phyloP scores from a whole-genome alignment of 1,140 invertebrate genomes.

The Lepidurus apus region DNA sequence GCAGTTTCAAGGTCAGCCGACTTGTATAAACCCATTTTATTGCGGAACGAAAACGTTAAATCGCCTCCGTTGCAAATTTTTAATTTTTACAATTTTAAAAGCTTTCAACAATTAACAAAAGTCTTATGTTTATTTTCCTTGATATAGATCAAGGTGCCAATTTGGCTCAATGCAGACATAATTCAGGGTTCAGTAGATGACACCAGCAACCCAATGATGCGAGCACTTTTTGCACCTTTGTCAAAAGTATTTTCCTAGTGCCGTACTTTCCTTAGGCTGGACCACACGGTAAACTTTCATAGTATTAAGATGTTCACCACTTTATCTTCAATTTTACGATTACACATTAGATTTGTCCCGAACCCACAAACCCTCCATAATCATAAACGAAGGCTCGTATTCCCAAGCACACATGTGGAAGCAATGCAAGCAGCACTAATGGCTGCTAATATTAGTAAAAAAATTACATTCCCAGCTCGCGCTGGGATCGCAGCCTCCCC shows the following conservation, averaged over 20 bases:
- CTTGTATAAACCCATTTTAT: too few relatives aligned
- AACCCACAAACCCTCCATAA: slow-evolving; percentile 35
- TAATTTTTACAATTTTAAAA: too few relatives aligned
- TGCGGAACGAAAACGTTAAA: too few relatives aligned
- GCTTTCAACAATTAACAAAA: too few relatives aligned
- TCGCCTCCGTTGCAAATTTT: too few relatives aligned
- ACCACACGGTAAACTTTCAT: slow-evolving; percentile 57
- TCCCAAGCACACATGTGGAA: slow-evolving; percentile 59
- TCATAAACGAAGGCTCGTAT: slow-evolving; percentile 55
- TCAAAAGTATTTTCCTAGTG: slow-evolving; percentile 55
- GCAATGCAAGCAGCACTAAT: slow-evolving; percentile 63
- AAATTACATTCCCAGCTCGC: slow-evolving; percentile 75
- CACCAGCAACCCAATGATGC: slow-evolving; percentile 54
- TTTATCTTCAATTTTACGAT: slow-evolving; percentile 9
- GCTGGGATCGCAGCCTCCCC: slow-evolving; percentile 57
- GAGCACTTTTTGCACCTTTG: slow-evolving; percentile 56
- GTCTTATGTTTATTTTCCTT: neutral
- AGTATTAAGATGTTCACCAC: neutral
- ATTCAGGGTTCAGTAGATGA: slow-evolving; percentile 67
- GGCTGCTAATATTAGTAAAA: slow-evolving; percentile 53
- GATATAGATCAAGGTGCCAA: slow-evolving; percentile 59
- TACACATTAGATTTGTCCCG: slow-evolving; percentile 37
- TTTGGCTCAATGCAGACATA: slow-evolving; percentile 89
- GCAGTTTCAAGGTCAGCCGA: too few relatives aligned
- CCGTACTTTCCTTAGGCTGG: slow-evolving; percentile 79